Conservation (phyloP, 2,113 vertebrate species). For the Pontoporia blainvillei region DNA sequence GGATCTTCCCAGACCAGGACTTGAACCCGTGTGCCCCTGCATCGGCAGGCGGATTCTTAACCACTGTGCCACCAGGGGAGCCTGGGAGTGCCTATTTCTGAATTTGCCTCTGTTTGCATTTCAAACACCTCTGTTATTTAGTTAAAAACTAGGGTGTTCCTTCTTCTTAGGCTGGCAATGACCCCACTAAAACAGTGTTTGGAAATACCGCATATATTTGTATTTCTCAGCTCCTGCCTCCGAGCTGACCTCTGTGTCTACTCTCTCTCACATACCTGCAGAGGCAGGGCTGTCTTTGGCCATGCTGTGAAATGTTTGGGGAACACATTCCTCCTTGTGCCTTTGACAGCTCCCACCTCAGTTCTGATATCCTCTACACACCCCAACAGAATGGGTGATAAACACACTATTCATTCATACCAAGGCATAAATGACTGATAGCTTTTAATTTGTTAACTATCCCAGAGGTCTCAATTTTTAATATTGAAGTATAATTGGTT, state of each 20-base stretch:
- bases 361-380: neutral
- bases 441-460: neutral
- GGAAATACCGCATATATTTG: neutral
- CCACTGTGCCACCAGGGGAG: no score
- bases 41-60: no score
- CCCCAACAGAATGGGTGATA: neutral
- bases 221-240: neutral
- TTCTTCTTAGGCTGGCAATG: neutral
- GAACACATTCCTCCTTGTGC: neutral
- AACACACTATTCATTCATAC: neutral
- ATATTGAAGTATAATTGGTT: neutral
- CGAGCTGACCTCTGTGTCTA: neutral
- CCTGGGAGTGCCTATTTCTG: neutral
- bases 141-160: neutral
- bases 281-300: neutral
- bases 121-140: neutral
- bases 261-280: neutral
- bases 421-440: neutral
- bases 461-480: neutral
- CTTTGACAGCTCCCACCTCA: neutral
- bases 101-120: conserved; percentile 8
- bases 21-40: no score
- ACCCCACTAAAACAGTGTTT: neutral
- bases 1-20: no score
- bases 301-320: neutral